These are phyloP conservation scores for Phymanthus crucifer DNA, from an alignment of 92 coral and sea anemone genomes.

Conservation along the genomic window DNA sequence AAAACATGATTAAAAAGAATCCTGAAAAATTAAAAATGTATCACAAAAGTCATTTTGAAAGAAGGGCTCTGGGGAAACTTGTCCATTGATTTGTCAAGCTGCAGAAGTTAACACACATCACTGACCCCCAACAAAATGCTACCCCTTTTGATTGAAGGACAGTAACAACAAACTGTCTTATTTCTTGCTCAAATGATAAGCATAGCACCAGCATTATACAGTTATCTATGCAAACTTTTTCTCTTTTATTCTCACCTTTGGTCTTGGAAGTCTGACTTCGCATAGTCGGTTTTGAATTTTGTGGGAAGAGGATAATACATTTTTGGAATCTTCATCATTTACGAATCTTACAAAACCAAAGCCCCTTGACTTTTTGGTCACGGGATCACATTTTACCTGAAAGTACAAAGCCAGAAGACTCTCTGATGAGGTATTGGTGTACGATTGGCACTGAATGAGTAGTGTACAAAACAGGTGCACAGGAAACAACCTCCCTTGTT, in stretches of 20 bases:
- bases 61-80: no score
- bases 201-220: no score
- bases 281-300: conserved; percentile 81
- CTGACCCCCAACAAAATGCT: no score
- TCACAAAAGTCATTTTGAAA: no score
- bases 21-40: background rate
- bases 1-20: background rate
- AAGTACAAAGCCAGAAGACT: background rate
- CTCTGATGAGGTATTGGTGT: background rate
- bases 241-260: conserved; percentile 54
- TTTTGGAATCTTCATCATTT: conserved; percentile 81
- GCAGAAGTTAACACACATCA: no score
- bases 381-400: conserved; percentile 74
- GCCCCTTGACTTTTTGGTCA: conserved; percentile 81
- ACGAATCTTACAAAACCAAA: conserved; percentile 91
- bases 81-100: no score
- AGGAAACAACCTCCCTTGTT: no score
- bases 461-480: background rate
- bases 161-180: no score
- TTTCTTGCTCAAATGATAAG: no score
- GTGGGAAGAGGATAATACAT: conserved; percentile 80
- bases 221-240: background rate
- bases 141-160: no score
- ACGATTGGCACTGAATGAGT: no score
- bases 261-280: conserved; percentile 86